Evolutionary conservation across 92 coral and sea anemone genomes (phyloP).

Genomic region (Porites evermanni): DNA sequence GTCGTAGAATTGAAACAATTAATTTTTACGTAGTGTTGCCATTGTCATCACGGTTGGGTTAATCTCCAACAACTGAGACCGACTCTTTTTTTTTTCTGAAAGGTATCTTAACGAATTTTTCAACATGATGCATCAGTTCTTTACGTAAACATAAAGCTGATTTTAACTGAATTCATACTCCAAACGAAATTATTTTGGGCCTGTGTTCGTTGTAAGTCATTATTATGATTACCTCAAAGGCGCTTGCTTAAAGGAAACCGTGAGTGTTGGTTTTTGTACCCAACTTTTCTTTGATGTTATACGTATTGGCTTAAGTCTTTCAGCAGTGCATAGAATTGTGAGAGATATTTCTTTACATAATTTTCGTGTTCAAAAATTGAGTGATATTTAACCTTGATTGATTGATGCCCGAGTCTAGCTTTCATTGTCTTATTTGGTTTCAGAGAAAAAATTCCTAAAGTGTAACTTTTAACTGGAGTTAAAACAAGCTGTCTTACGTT

Average conservation of each 20-base stretch:
- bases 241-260: neutral
- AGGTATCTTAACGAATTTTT: too few species aligned
- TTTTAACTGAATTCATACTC: neutral
- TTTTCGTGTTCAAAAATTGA: too few species aligned
- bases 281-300: too few species aligned
- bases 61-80: too few species aligned
- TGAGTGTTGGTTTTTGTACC: neutral
- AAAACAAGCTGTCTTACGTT: neutral
- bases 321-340: neutral
- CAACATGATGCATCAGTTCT: too few species aligned
- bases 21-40: too few species aligned
- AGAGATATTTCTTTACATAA: neutral
- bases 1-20: too few species aligned
- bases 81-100: too few species aligned
- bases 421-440: neutral
- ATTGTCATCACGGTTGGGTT: too few species aligned
- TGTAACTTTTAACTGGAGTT: neutral
- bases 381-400: too few species aligned
- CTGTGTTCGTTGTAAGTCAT: neutral
- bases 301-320: neutral
- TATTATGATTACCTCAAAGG: neutral
- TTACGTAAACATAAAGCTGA: too few species aligned
- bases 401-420: neutral
- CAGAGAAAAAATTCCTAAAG: neutral
- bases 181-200: neutral